Evolutionary conservation across 2,113 vertebrate species (phyloP).

Genomic region (Aspidoscelis tigris): DNA sequence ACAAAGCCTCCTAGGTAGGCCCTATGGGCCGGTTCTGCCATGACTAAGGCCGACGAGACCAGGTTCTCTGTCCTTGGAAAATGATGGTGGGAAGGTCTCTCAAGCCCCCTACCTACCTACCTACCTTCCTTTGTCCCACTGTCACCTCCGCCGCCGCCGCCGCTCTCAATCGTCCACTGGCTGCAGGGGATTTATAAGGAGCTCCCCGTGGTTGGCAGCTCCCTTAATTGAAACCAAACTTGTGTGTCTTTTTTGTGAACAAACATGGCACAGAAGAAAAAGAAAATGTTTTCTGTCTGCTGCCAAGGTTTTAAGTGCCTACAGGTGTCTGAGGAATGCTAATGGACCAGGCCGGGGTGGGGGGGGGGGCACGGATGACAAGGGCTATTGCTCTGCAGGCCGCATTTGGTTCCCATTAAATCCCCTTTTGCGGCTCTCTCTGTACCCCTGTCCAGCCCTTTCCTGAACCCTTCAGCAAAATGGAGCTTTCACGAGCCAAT

Average conservation of each 20-base stretch:
- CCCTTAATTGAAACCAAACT: constrained; percentile 89
- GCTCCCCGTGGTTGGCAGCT: constrained; percentile 69
- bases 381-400: constrained; percentile 13
- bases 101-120: too few relatives aligned
- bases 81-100: not conserved
- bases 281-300: constrained; percentile 44
- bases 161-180: not conserved
- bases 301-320: constrained; percentile 84
- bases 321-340: constrained; percentile 90
- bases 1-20: not conserved
- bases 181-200: constrained; percentile 20
- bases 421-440: constrained; percentile 42
- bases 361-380: constrained; percentile 43
- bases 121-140: too few relatives aligned
- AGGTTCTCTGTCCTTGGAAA: not conserved
- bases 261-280: constrained; percentile 77
- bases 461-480: constrained; percentile 50
- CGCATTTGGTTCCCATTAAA: constrained; percentile 75
- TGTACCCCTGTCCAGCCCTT: constrained; percentile 36
- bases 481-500: constrained; percentile 68
- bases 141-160: not conserved
- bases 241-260: constrained; percentile 78
- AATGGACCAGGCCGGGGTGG: constrained; percentile 48
- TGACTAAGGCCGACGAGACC: not conserved
- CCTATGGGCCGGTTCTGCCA: too few relatives aligned